These are phyloP conservation scores for Pelmatolapia mariae DNA, from an alignment of 2,113 vertebrate species.

Conservation along the genomic window DNA sequence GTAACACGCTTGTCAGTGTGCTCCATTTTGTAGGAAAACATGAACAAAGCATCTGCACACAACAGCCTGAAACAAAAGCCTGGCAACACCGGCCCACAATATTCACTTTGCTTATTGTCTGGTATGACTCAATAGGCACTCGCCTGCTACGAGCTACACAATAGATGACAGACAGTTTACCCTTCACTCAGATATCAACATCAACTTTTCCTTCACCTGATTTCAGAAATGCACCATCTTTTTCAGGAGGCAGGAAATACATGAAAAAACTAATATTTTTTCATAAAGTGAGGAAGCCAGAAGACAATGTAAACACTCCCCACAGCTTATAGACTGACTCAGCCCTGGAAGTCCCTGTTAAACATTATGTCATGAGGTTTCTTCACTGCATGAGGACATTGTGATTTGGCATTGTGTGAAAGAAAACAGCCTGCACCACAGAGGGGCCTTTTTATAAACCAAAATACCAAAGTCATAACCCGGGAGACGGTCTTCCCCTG, in stretches of 20 bases:
- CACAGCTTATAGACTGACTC: not conserved
- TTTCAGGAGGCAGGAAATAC: not conserved
- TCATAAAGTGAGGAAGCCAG: not conserved
- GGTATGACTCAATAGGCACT: not conserved
- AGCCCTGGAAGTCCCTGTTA: not conserved
- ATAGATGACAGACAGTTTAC: not conserved
- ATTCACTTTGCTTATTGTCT: not conserved
- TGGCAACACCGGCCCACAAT: not conserved
- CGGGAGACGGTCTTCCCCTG: not conserved
- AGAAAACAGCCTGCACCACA: not conserved
- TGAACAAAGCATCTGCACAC: not conserved
- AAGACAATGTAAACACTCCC: not conserved
- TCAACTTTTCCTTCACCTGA: not conserved
- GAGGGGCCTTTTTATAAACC: constrained; percentile 6
- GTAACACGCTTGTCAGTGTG: not conserved
- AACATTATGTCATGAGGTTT: not conserved
- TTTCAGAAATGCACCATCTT: not conserved
- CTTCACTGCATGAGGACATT: not conserved
- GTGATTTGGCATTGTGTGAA: not conserved
- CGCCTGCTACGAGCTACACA: not conserved
- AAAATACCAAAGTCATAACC: constrained; percentile 33
- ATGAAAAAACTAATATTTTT: not conserved
- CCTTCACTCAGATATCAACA: not conserved
- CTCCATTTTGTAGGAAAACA: not conserved
- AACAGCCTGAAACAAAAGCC: not conserved